phyloP scores from a whole-genome alignment of 2,113 vertebrate species.

The Calypte anna region DNA sequence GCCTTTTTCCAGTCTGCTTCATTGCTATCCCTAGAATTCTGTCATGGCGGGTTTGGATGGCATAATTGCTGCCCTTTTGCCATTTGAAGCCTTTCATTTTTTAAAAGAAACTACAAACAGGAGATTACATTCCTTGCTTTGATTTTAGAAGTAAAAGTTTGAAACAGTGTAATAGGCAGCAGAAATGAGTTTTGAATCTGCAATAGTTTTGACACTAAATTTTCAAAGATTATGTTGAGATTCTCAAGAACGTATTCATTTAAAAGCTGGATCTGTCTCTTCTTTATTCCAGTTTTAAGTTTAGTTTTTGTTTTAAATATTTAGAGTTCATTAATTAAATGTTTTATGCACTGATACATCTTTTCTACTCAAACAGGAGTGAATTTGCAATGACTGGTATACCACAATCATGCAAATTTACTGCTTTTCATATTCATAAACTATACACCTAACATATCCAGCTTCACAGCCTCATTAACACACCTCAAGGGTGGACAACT shows the following conservation, averaged over 20 bases:
- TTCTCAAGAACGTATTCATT: neutral
- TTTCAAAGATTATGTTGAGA: constrained; percentile 42
- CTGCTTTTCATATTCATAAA: constrained; percentile 65
- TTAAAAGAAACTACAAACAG: constrained; percentile 20
- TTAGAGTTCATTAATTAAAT: constrained; percentile 51
- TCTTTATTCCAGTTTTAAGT: neutral
- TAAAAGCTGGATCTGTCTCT: constrained; percentile 17
- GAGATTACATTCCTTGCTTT: constrained; percentile 40
- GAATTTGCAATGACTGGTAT: constrained; percentile 51
- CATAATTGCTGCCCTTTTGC: constrained; percentile 15
- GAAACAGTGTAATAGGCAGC: constrained; percentile 15
- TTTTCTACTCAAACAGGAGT: constrained; percentile 52
- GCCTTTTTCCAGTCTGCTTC: neutral
- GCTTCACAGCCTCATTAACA: constrained; percentile 35
- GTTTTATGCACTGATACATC: constrained; percentile 11
- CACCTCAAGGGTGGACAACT: constrained; percentile 32
- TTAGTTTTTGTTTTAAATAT: constrained; percentile 15
- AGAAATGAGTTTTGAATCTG: constrained; percentile 34
- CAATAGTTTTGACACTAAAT: neutral
- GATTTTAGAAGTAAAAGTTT: constrained; percentile 17
- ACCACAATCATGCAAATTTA: constrained; percentile 56
- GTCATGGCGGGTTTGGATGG: neutral
- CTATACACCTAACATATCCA: constrained; percentile 32
- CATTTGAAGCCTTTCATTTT: constrained; percentile 34
- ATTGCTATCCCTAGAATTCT: neutral